Evolutionary conservation across 2,113 vertebrate genomes (phyloP).

Genomic region (Trogon surrucura): DNA sequence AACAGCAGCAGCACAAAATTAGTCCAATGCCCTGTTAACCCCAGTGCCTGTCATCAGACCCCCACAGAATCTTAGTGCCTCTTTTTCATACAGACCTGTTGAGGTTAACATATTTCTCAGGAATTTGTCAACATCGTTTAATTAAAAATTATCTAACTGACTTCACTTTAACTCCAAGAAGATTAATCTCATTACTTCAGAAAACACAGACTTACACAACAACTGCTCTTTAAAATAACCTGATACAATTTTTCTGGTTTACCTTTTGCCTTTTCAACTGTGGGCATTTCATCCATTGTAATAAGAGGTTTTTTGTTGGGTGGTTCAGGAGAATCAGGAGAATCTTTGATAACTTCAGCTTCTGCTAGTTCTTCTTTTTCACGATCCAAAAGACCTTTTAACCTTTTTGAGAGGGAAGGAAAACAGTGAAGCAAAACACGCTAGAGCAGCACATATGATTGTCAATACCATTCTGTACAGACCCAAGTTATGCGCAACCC

Average conservation of each 20-base stretch:
- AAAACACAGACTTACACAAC: not conserved
- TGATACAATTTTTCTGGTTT: not conserved
- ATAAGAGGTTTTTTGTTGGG: constrained; percentile 95
- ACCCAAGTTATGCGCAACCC: not conserved
- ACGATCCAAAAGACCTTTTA: constrained; percentile 87
- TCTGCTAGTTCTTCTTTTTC: constrained; percentile 91
- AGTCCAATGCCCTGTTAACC: not conserved
- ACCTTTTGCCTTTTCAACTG: constrained; percentile 93
- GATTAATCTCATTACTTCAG: not conserved
- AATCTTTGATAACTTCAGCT: constrained; percentile 96
- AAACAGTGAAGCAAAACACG: not conserved
- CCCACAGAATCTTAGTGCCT: not conserved
- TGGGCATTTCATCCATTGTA: constrained; percentile 83
- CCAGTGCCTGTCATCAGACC: not conserved
- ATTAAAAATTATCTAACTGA: not conserved
- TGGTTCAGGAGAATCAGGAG: constrained; percentile 96
- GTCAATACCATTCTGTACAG: not conserved
- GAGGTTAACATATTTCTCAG: not conserved
- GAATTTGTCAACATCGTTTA: not conserved
- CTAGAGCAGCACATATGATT: not conserved
- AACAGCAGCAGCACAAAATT: not conserved
- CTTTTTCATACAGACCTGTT: not conserved
- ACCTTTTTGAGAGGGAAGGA: constrained; percentile 66
- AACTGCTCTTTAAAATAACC: not conserved
- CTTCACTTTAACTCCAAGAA: not conserved